Evolutionary conservation across 2,113 vertebrate genomes (phyloP).

Genomic region (Alethe diademata): DNA sequence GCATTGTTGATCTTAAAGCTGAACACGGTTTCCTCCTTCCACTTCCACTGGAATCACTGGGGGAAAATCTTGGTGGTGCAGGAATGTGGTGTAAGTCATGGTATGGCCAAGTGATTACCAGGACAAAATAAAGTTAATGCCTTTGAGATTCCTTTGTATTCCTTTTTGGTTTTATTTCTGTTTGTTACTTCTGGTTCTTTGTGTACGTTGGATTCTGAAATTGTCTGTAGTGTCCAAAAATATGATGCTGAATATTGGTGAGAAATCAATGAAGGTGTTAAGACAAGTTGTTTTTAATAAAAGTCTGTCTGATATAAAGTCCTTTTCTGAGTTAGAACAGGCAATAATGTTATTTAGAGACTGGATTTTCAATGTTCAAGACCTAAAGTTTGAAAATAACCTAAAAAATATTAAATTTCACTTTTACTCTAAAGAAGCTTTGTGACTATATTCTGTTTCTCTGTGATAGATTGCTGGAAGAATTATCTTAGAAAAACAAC

Average conservation of each 20-base stretch:
- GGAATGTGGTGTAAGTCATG: neutral
- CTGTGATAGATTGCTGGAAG: neutral
- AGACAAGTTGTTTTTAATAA: neutral
- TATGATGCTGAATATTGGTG: neutral
- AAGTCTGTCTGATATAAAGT: neutral
- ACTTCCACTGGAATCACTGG: neutral
- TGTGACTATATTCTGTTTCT: neutral
- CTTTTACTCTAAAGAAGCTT: neutral
- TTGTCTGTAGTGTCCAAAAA: neutral
- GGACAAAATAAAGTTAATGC: neutral
- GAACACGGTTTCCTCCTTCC: neutral
- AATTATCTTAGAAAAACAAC: neutral
- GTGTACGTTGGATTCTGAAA: neutral
- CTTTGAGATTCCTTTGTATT: neutral
- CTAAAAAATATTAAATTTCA: neutral
- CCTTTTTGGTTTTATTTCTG: neutral
- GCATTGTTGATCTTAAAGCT: neutral
- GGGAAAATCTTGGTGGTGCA: neutral
- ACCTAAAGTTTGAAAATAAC: neutral
- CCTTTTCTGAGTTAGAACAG: neutral
- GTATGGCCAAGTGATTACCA: rapidly evolving
- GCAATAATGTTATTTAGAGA: neutral
- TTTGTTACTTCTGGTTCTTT: neutral
- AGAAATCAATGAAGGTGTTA: neutral
- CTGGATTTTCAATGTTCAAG: neutral